A percentile compares a stretch with the other conserved stretches of the same genome.
These are phyloP conservation scores for Morone chrysops DNA, from an alignment of 2,113 vertebrate species.

Conservation along the genomic window DNA sequence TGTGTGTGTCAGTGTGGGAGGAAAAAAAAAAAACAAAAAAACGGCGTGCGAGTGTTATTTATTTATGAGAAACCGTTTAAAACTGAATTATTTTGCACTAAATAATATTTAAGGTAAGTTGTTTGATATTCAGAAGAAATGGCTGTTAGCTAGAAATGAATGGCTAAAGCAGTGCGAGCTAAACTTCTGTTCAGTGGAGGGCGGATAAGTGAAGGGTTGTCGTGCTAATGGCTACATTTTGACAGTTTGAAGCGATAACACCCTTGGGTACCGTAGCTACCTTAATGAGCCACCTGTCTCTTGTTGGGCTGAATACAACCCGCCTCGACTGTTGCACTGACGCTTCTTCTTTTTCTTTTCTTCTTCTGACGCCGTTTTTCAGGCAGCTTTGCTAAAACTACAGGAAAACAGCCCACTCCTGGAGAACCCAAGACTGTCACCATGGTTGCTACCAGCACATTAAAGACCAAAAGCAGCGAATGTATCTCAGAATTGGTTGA, in stretches of 20 bases:
- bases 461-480: slow-evolving; percentile 80
- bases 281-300: not conserved
- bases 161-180: not conserved
- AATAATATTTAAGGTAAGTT: slow-evolving; percentile 67
- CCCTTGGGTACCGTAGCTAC: not conserved
- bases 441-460: slow-evolving; percentile 83
- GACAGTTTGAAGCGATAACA: not conserved
- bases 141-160: not conserved
- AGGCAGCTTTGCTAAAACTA: slow-evolving; percentile 30
- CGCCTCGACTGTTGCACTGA: slow-evolving; percentile 5
- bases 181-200: not conserved
- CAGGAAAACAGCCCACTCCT: slow-evolving; percentile 14
- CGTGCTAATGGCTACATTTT: not conserved
- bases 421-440: slow-evolving; percentile 31
- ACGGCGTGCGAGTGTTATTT: slow-evolving; percentile 1
- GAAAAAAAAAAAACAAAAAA: too few relatives aligned
- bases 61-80: slow-evolving; percentile 44
- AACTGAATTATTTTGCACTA: slow-evolving; percentile 64
- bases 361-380: not conserved
- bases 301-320: not conserved
- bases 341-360: not conserved
- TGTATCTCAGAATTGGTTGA: slow-evolving; percentile 73
- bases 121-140: not conserved
- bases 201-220: not conserved
- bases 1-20: slow-evolving; percentile 6